phyloP scores from a whole-genome alignment of 1,140 invertebrate species.

The Teleogryllus occipitalis region DNA sequence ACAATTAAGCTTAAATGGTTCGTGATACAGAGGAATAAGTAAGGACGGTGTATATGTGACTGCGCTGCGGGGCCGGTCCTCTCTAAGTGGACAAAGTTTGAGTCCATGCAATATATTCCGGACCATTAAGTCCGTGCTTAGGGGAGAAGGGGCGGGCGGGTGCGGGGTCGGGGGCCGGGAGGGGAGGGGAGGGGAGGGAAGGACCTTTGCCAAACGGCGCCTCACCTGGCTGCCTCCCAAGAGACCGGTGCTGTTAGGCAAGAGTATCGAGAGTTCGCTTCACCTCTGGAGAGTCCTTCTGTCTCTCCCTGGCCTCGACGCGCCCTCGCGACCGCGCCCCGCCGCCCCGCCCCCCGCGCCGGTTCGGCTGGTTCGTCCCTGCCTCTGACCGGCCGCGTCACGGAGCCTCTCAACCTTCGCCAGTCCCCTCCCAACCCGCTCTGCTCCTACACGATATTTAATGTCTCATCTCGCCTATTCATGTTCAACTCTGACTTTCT shows the following conservation, averaged over 20 bases:
- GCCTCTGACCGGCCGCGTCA: too few species aligned
- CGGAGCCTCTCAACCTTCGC: too few species aligned
- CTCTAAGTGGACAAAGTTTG: constrained; percentile 11
- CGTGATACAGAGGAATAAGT: constrained; percentile 9
- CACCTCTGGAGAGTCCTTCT: too few species aligned
- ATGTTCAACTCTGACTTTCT: too few species aligned
- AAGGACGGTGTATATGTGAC: constrained; percentile 3
- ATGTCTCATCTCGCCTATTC: too few species aligned
- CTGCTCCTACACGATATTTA: too few species aligned
- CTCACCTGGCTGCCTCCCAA: background rate
- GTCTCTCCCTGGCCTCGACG: too few species aligned
- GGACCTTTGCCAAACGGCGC: background rate
- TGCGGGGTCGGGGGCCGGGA: too few species aligned
- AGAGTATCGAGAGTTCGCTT: background rate
- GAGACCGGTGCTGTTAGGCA: background rate
- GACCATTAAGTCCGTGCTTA: constrained; percentile 1
- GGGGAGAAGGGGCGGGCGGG: background rate
- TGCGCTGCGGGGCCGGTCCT: background rate
- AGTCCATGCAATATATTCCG: constrained; percentile 9
- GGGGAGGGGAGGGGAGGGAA: background rate
- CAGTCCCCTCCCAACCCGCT: too few species aligned
- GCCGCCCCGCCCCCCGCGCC: too few species aligned
- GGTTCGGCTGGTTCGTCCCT: too few species aligned
- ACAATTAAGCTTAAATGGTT: constrained; percentile 14
- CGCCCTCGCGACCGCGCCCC: too few species aligned